phyloP scores from a whole-genome alignment of 2,797 vertebrate species.

The Meriones psammophilus region DNA sequence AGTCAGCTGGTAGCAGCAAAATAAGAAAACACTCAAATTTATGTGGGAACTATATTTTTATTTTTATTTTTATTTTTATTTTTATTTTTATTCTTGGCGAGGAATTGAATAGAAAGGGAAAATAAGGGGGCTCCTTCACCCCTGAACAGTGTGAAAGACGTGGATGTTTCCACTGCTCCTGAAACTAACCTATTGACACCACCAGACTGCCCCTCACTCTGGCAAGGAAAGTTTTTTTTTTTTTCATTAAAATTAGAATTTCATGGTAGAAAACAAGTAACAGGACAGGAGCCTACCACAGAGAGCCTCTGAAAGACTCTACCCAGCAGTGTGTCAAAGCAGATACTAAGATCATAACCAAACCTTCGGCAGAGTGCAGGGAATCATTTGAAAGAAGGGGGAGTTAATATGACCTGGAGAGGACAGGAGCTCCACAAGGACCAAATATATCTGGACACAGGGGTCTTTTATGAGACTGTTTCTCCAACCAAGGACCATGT shows the following conservation, averaged over 20 bases:
- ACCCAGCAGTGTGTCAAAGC: no score
- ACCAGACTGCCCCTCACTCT: background rate
- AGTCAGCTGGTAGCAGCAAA: background rate
- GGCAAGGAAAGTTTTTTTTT: background rate
- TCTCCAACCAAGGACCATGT: no score
- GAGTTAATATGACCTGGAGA: no score
- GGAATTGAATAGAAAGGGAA: background rate
- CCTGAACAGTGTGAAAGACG: background rate
- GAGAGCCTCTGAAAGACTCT: no score
- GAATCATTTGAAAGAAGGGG: no score
- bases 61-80: background rate
- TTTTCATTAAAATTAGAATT: conserved; percentile 10
- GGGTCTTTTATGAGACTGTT: no score
- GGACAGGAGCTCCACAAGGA: no score
- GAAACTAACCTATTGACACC: background rate
- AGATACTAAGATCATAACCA: no score
- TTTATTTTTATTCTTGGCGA: background rate
- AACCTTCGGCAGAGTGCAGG: no score
- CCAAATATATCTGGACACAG: no score
- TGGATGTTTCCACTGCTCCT: background rate
- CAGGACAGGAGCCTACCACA: no score
- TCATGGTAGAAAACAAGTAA: background rate
- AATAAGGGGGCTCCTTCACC: background rate
- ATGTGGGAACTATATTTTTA: background rate
- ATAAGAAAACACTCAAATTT: background rate